A percentile compares a stretch with the other conserved stretches of the same genome.
phyloP scores from a whole-genome alignment of 2,888 invertebrate species.

The Cosmia trapezina region DNA sequence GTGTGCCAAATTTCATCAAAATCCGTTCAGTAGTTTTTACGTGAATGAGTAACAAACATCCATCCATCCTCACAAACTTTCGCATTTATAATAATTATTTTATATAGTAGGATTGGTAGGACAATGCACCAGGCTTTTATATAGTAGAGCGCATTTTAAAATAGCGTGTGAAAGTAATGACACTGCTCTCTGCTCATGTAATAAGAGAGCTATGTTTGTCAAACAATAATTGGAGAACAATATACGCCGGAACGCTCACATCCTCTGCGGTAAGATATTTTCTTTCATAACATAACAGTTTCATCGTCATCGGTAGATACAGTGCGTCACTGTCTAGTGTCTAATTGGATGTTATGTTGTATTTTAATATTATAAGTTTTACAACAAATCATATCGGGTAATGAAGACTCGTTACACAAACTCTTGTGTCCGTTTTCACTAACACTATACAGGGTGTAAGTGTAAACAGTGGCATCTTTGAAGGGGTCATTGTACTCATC shows the following conservation, averaged over 20 bases:
- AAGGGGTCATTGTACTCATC: no score
- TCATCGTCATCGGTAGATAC: constrained; percentile 15
- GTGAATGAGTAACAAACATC: no score
- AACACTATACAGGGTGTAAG: not conserved
- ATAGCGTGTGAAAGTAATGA: not conserved
- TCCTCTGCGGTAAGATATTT: constrained; percentile 43
- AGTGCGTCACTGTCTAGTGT: constrained; percentile 1
- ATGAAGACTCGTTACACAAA: not conserved
- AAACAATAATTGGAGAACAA: constrained; percentile 44
- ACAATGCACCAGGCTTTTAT: no score
- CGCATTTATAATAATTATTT: no score
- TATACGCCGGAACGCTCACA: constrained; percentile 36
- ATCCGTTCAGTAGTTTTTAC: no score
- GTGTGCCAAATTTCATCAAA: no score
- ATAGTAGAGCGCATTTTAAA: not conserved
- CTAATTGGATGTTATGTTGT: constrained; percentile 4
- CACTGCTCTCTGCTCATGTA: constrained; percentile 6
- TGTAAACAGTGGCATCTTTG: no score
- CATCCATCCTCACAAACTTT: no score
- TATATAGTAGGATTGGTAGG: no score
- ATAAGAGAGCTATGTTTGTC: constrained; percentile 41
- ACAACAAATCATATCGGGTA: constrained; percentile 10
- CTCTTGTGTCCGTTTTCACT: not conserved
- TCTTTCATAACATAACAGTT: constrained; percentile 43
- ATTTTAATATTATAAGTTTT: not conserved